phyloP scores from a whole-genome alignment of 2,888 invertebrate genomes.

The Pecten maximus region DNA sequence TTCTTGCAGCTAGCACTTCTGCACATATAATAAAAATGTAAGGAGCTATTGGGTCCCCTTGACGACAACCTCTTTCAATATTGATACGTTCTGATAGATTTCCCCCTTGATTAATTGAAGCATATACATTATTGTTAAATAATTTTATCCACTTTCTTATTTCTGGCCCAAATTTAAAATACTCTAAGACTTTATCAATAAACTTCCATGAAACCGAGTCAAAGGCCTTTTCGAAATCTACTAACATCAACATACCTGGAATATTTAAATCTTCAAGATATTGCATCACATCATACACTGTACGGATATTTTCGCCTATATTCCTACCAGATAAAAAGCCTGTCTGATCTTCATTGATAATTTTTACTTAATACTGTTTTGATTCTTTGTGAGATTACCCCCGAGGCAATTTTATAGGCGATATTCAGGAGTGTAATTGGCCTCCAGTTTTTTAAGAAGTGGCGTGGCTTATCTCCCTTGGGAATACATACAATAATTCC shows the following conservation, averaged over 20 bases:
- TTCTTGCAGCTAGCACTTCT: too few species aligned
- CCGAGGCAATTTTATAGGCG: background rate
- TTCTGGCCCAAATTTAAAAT: background rate
- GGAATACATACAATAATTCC: background rate
- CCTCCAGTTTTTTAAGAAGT: background rate
- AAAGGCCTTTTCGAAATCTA: conserved; percentile 21
- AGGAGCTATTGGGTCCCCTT: conserved; percentile 26
- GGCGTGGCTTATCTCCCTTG: too few species aligned
- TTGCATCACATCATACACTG: too few species aligned
- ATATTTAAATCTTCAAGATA: too few species aligned
- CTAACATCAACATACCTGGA: too few species aligned
- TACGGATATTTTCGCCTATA: too few species aligned
- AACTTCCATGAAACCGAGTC: background rate
- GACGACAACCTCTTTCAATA: conserved; percentile 31
- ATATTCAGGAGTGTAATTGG: background rate
- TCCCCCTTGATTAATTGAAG: background rate
- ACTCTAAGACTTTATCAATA: conserved; percentile 20
- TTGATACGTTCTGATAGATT: background rate
- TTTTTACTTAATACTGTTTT: background rate
- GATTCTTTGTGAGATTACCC: background rate
- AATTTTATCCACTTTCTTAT: conserved; percentile 32
- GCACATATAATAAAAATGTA: background rate
- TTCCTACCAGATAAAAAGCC: too few species aligned
- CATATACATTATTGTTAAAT: background rate
- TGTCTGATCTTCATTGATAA: background rate